Base-by-base conservation (phyloP, 2,888 invertebrate species). In the Spodoptera picta region DNA sequence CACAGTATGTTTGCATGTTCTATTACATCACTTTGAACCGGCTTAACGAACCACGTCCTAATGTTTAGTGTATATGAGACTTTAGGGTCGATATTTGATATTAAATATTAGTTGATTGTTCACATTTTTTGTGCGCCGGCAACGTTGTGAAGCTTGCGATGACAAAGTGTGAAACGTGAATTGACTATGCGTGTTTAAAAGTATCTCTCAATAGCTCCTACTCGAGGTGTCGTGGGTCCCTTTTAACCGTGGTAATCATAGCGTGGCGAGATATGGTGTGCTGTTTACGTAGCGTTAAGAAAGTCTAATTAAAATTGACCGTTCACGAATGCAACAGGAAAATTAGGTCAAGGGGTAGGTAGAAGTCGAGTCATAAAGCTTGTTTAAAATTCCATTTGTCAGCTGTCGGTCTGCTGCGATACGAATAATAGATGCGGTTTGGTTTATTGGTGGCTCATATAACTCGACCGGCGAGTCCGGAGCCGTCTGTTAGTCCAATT, bases 361-460 rank as follows among this genome's bases (percentile, higher is more conserved):
- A 85, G 85, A 85, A 83, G 83, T 73, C 65, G 51, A 66, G 87
- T 83, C 86, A 93, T 94, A 93, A 94, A 94, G 85, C 85, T 85
- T 86, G 90, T 92, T 92, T 90, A 85, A 89, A 92, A 90, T 86
- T 88, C 87, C 81, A 85, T 36, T 36, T 89, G 87, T 92, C 93
- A 93, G 93, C 93, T 93, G 93, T 76, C 81, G 80, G 82, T 78
- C 85, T 81, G 73, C 72, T 79, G 75, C 78, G 77, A 82, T 77
- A 79, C 85, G 87, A 87, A 92, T 92, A 92, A 92, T 94, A 94
- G 94, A 94, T 91, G 93, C 89, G 92, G 93, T 92, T 90, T 86
- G 84, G 91, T 93, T 94, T 94, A 94, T 93, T 91, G 90, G 85
- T 82, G 88, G 86, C 87, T 90, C 93, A 92, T 94, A 94, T 94